Evolutionary conservation across 2,797 vertebrate species (phyloP), one percentile per base, ranked within the genome.

Genomic region (Stomatorhinus walkeri): DNA sequence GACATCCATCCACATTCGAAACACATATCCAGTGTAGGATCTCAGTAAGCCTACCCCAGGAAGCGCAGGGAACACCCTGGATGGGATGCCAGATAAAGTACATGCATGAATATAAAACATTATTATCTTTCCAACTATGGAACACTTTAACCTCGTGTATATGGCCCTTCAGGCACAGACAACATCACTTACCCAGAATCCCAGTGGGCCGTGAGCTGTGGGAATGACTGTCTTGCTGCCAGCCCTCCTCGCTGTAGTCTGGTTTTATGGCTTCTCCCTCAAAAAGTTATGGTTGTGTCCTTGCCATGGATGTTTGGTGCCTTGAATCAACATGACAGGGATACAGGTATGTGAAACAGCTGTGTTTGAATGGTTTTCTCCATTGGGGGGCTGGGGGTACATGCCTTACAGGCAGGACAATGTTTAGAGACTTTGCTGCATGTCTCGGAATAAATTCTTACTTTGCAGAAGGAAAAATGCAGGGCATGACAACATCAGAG

Each of bases 341-440:
- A 76, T 89, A 61, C 51, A 86, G 64, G 89, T 87, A 91, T 92
- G 87, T 24, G 8, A 91, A 91, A 51, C 88, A 91, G 89, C 89
- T 90, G 90, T 56, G 16, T 88, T 84, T 68, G n/a, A 88, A 46
- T 83, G 64, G 88, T 83, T 24, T 83, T 83, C 43, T 48, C 43
- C 43, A 10, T 48, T 43, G 40, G 76, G 36, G 36, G 76, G 36
- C 7, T 61, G 59, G 7, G 36, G 36, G 76, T 43, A 9, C 76
- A 40, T 40, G 16, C 8, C 36, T 81, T 48, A 48, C 36, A 81
- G 8, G 40, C 79, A 4, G 40, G 7, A 83, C 43, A 83, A 9
- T 43, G 79, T 83, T 48, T 43, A 83, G n/a, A 46, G 19, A 9
- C 79, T 83, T 83, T 24, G 7, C 79, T 83, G 40, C 79, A 83